phyloP scores from a whole-genome alignment of 2,797 vertebrate species.

The Smutsia gigantea region DNA sequence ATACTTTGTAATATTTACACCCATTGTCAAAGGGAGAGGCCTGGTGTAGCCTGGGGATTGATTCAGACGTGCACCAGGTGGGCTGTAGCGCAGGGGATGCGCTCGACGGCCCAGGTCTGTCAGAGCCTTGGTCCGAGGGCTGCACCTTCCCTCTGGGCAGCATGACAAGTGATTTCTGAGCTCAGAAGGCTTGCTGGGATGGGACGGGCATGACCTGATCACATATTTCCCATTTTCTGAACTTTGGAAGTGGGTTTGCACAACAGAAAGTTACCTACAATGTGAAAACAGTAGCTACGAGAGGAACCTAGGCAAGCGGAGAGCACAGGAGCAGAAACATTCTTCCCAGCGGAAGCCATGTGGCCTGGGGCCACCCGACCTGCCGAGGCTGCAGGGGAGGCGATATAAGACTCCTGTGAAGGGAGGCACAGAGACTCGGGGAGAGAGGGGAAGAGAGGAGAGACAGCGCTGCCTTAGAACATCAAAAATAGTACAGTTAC shows the following conservation, averaged over 20 bases:
- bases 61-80: neutral
- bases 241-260: neutral
- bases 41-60: neutral
- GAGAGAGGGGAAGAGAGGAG: neutral
- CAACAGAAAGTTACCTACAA: neutral
- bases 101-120: neutral
- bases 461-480: neutral
- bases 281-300: neutral
- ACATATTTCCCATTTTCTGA: neutral
- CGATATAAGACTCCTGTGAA: neutral
- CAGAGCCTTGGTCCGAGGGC: neutral
- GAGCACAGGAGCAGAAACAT: neutral
- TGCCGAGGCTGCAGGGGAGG: no score
- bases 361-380: no score
- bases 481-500: neutral
- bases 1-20: slow-evolving; percentile 22
- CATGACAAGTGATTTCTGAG: neutral
- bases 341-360: neutral
- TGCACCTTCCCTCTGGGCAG: neutral
- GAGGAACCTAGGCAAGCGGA: neutral
- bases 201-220: neutral
- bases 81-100: neutral
- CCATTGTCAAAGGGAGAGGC: slow-evolving; percentile 23
- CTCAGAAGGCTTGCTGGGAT: neutral
- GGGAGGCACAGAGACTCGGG: neutral